A percentile compares a stretch with the other conserved stretches of the same genome.
These are phyloP conservation scores for Albula glossodonta DNA, from an alignment of 2,113 vertebrate species.

Conservation along the genomic window DNA sequence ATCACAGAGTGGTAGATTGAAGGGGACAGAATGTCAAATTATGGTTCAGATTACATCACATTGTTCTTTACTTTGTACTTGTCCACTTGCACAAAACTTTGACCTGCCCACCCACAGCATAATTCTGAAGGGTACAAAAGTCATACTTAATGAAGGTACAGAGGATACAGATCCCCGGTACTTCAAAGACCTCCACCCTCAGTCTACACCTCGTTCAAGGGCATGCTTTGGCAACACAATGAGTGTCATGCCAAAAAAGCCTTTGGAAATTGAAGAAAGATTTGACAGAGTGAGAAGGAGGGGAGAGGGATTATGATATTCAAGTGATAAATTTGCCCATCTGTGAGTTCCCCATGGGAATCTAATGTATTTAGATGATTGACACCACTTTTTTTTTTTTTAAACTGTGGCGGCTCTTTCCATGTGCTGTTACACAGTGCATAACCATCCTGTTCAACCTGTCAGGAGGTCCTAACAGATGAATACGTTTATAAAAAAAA, in stretches of 20 bases:
- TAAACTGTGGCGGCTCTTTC: too few species aligned
- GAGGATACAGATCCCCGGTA: neutral
- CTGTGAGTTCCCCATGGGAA: neutral
- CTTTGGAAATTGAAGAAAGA: neutral
- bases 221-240: neutral
- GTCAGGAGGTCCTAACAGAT: neutral
- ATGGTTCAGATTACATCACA: constrained; percentile 15
- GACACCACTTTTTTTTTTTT: neutral
- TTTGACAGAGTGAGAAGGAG: too few species aligned
- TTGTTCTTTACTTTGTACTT: neutral
- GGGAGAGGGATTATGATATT: neutral
- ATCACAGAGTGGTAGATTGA: neutral
- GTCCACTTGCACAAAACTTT: neutral
- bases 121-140: neutral
- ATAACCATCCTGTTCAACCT: neutral
- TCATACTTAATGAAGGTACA: constrained; percentile 1
- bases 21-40: constrained; percentile 8
- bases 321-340: neutral
- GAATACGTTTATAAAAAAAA: neutral
- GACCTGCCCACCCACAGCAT: neutral
- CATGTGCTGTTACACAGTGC: too few species aligned
- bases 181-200: neutral
- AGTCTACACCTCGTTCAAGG: too few species aligned
- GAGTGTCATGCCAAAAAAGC: neutral
- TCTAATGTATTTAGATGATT: neutral